These are phyloP conservation scores for Neolamprologus brichardi DNA, from an alignment of 2,113 vertebrate genomes.

Conservation along the genomic window DNA sequence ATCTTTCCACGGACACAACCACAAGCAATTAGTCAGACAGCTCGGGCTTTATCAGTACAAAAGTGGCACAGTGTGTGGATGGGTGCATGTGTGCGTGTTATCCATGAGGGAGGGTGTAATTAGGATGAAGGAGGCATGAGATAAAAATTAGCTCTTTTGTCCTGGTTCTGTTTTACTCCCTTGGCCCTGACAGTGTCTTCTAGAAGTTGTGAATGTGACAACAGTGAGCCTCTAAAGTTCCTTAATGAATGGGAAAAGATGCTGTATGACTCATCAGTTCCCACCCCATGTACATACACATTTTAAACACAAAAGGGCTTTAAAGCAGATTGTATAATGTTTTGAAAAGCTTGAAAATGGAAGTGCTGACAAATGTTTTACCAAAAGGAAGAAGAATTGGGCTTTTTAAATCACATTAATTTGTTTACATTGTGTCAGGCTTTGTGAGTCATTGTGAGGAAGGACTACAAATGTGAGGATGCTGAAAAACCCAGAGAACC, in stretches of 20 bases:
- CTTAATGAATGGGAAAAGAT: background rate
- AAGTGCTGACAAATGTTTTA: background rate
- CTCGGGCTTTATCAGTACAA: conserved; percentile 21
- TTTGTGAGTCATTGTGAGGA: background rate
- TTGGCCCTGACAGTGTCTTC: background rate
- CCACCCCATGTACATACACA: background rate
- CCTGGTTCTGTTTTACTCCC: background rate
- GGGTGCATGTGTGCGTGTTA: background rate
- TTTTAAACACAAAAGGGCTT: background rate
- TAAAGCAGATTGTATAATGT: background rate
- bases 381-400: accelerated
- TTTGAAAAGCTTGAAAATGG: background rate
- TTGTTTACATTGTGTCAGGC: background rate
- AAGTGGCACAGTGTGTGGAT: conserved; percentile 4
- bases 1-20: conserved; percentile 40
- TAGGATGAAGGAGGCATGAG: background rate
- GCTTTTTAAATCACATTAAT: background rate
- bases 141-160: conserved; percentile 24
- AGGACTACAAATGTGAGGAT: background rate
- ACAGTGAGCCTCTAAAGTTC: background rate
- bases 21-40: conserved; percentile 61
- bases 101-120: conserved; percentile 7
- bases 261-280: background rate
- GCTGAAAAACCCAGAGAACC: background rate
- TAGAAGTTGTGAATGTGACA: background rate